Evolutionary conservation across 2,888 invertebrate genomes (phyloP).

Genomic region (Melipona beecheii): DNA sequence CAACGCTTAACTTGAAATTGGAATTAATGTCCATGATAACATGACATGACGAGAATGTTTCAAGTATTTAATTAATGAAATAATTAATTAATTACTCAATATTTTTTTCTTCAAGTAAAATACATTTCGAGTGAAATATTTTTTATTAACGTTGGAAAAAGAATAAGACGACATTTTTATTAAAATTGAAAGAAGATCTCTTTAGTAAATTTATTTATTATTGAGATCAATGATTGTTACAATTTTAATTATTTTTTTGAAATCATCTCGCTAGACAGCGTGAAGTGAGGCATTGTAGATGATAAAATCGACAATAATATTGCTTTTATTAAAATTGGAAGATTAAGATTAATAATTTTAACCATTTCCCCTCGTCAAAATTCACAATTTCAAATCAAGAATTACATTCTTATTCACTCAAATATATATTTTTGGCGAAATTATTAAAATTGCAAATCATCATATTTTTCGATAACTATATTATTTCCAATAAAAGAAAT

Average conservation of each 20-base stretch:
- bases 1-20: background rate
- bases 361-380: background rate
- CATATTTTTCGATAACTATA: background rate
- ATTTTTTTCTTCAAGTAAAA: background rate
- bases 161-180: background rate
- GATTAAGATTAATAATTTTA: too few species aligned
- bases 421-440: too few species aligned
- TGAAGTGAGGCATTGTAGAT: too few species aligned
- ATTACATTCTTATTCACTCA: background rate
- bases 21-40: background rate
- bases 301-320: too few species aligned
- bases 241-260: too few species aligned
- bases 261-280: too few species aligned
- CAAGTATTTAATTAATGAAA: too few species aligned
- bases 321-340: too few species aligned
- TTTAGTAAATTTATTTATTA: too few species aligned
- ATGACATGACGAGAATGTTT: too few species aligned
- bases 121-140: background rate
- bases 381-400: too few species aligned
- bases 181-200: background rate
- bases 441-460: background rate
- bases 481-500: background rate
- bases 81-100: background rate
- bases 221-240: too few species aligned
- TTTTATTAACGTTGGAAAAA: background rate